Evolutionary conservation across 2,113 vertebrate genomes (phyloP).

Genomic region (Kryptolebias marmoratus): DNA sequence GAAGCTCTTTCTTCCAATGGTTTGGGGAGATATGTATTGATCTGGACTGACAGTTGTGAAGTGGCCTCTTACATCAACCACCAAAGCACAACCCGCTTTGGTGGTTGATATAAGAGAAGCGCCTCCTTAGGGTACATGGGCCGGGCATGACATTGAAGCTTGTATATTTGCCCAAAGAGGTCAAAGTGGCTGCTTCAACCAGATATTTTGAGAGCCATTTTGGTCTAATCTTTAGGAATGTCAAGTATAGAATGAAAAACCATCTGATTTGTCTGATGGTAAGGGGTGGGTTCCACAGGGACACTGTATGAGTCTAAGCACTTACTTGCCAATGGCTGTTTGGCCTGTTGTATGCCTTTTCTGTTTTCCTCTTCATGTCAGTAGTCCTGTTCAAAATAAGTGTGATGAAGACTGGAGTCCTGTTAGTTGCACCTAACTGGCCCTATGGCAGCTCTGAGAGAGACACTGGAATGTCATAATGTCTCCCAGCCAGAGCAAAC

Average conservation of each 20-base stretch:
- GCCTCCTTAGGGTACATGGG: neutral
- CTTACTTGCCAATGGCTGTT: neutral
- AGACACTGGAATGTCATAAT: neutral
- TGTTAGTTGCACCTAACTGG: neutral
- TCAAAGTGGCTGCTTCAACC: neutral
- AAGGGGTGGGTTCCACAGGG: too few species aligned
- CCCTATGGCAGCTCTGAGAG: neutral
- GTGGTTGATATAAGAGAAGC: too few species aligned
- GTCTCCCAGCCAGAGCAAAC: neutral
- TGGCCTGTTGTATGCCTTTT: neutral
- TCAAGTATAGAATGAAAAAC: too few species aligned
- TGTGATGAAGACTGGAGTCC: neutral
- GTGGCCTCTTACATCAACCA: neutral
- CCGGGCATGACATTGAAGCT: neutral
- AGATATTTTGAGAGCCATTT: neutral
- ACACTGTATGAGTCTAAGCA: too few species aligned
- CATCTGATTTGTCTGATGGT: too few species aligned
- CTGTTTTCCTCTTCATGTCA: neutral
- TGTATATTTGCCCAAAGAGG: neutral
- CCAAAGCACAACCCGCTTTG: neutral
- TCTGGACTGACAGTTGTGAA: neutral
- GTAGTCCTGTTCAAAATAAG: neutral
- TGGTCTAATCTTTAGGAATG: neutral
- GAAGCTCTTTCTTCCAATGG: neutral
- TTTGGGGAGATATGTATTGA: neutral